Conservation (phyloP, 2,797 vertebrate genomes). For the Sebastes minor region DNA sequence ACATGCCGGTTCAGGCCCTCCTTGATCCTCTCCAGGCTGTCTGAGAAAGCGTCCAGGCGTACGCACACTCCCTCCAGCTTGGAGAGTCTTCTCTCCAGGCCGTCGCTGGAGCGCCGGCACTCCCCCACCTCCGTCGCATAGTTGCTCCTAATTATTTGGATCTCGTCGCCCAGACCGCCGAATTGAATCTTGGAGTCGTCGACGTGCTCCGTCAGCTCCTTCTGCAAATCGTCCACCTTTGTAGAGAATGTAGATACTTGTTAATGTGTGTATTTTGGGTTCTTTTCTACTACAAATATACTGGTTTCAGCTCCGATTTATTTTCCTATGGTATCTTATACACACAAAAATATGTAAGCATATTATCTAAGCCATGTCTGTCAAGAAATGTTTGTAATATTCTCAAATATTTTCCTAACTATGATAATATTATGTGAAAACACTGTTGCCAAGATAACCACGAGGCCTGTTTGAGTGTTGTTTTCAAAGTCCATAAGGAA, state of each 20-base stretch:
- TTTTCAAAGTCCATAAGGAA: slow-evolving; percentile 13
- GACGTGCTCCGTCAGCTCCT: slow-evolving; percentile 79
- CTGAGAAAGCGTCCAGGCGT: slow-evolving; percentile 85
- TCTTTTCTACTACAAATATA: slow-evolving; percentile 27
- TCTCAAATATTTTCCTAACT: slow-evolving; percentile 49
- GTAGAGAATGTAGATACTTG: slow-evolving; percentile 15
- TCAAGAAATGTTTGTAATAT: slow-evolving; percentile 24
- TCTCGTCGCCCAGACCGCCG: slow-evolving; percentile 72
- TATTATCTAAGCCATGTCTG: slow-evolving; percentile 23
- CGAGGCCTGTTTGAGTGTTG: slow-evolving; percentile 4
- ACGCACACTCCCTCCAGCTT: slow-evolving; percentile 89
- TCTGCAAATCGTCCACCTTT: slow-evolving; percentile 85
- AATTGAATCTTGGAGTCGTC: slow-evolving; percentile 82
- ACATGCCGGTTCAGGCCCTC: slow-evolving; percentile 88
- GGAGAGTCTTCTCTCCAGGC: slow-evolving; percentile 85
- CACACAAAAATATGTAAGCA: slow-evolving; percentile 30
- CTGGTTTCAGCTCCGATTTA: slow-evolving; percentile 3
- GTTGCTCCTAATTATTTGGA: slow-evolving; percentile 77
- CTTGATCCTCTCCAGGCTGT: slow-evolving; percentile 85
- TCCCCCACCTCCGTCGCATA: slow-evolving; percentile 76
- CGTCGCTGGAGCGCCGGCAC: slow-evolving; percentile 79
- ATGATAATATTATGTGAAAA: slow-evolving; percentile 42
- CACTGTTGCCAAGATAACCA: slow-evolving; percentile 26
- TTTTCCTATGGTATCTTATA: slow-evolving; percentile 29
- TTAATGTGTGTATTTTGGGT: slow-evolving; percentile 32